Evolutionary conservation across 2,113 vertebrate species (phyloP).

Genomic region (Heterochromis multidens): DNA sequence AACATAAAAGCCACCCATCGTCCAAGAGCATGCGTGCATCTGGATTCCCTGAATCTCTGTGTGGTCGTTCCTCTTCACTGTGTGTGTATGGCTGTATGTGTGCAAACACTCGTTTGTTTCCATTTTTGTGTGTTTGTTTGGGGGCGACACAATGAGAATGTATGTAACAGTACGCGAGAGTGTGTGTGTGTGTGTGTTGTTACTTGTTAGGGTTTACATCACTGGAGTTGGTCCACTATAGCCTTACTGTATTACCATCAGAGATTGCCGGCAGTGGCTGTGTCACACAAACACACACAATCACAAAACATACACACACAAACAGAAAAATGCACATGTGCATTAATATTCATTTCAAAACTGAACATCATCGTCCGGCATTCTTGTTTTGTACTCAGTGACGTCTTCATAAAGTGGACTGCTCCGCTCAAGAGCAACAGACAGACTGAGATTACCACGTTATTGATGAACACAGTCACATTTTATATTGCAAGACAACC

Average conservation of each 20-base stretch:
- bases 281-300: conserved; percentile 44
- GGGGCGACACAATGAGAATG: conserved; percentile 14
- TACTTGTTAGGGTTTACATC: conserved; percentile 47
- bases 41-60: conserved; percentile 56
- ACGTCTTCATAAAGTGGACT: conserved; percentile 4
- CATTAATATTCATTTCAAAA: conserved; percentile 1
- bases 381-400: conserved; percentile 16
- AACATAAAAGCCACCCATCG: conserved; percentile 79
- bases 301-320: conserved; percentile 2
- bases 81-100: background rate
- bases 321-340: conserved; percentile 29
- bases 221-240: conserved; percentile 57
- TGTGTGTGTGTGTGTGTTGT: background rate
- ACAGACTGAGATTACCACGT: background rate
- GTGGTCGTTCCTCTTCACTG: conserved; percentile 39
- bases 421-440: conserved; percentile 6
- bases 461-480: conserved; percentile 3
- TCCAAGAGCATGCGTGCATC: conserved; percentile 66
- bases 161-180: background rate
- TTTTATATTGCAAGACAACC: conserved; percentile 29
- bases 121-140: conserved; percentile 23
- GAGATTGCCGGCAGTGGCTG: conserved; percentile 62
- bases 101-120: conserved; percentile 5
- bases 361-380: conserved; percentile 11
- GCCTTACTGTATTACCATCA: conserved; percentile 70